phyloP scores from a whole-genome alignment of 2,888 invertebrate species.

The Perithous albicinctus region DNA sequence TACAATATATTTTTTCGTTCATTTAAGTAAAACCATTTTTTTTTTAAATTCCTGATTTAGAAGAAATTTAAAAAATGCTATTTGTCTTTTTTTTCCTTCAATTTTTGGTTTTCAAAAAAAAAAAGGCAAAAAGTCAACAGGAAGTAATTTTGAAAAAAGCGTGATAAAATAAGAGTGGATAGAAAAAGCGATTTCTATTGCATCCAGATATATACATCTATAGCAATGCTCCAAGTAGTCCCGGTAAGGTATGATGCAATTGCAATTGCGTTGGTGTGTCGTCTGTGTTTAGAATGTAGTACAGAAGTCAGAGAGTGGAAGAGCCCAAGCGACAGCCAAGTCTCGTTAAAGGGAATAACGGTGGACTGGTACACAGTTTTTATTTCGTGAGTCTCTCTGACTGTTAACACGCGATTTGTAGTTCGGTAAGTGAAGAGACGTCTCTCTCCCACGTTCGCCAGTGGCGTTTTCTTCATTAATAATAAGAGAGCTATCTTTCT shows the following conservation, averaged over 20 bases:
- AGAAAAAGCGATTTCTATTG: background rate
- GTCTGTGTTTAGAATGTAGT: conserved; percentile 6
- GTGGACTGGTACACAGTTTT: background rate
- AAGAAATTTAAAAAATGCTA: too few relatives aligned
- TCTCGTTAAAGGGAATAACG: background rate
- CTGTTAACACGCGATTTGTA: too few relatives aligned
- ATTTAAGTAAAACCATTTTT: too few relatives aligned
- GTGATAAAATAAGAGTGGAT: background rate
- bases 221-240: background rate
- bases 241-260: background rate
- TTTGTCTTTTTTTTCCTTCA: too few relatives aligned
- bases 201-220: background rate
- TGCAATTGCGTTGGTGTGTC: conserved; percentile 11
- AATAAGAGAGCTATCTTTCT: too few relatives aligned
- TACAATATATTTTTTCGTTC: too few relatives aligned
- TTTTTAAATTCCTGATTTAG: too few relatives aligned
- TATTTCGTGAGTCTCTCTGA: background rate
- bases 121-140: too few relatives aligned
- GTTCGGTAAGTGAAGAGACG: background rate
- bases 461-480: conserved; percentile 19
- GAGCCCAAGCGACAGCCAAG: too few relatives aligned
- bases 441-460: background rate
- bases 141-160: background rate
- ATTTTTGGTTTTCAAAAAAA: too few relatives aligned
- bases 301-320: conserved; percentile 1